A percentile compares a stretch with the other conserved stretches of the same genome.
Conservation (phyloP, 2,888 invertebrate genomes). For the Steromphala cineraria region DNA sequence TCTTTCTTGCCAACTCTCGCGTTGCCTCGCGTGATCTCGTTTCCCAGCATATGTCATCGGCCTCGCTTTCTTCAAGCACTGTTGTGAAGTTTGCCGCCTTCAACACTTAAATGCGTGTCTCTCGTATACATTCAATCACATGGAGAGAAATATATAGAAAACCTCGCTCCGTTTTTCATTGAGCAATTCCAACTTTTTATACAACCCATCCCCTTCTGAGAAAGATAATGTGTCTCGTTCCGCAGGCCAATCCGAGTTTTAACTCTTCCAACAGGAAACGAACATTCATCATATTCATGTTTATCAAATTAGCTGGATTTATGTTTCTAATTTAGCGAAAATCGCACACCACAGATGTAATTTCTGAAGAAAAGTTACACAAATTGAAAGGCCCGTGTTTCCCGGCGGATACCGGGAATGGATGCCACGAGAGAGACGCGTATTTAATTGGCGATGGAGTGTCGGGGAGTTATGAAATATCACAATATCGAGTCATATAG, state of each 20-base stretch:
- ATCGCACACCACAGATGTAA: slow-evolving; percentile 2
- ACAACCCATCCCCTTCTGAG: not conserved
- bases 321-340: not conserved
- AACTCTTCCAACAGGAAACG: not conserved
- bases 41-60: slow-evolving; percentile 13
- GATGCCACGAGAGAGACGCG: not conserved
- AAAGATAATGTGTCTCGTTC: not conserved
- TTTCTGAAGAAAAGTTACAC: not conserved
- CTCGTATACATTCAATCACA: not conserved
- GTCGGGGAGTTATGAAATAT: not conserved
- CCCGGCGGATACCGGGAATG: not conserved
- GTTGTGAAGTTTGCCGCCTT: not conserved
- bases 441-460: not conserved
- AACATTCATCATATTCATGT: not conserved
- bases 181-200: not conserved
- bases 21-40: slow-evolving; percentile 3
- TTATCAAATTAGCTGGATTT: not conserved
- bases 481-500: not conserved
- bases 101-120: not conserved
- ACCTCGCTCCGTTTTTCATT: not conserved
- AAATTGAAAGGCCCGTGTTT: not conserved
- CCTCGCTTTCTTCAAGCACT: not conserved
- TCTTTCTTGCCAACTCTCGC: not conserved
- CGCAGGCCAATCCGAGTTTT: not conserved
- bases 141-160: not conserved